phyloP scores from a whole-genome alignment of 2,113 vertebrate species.

The Rhabdornis inornatus region DNA sequence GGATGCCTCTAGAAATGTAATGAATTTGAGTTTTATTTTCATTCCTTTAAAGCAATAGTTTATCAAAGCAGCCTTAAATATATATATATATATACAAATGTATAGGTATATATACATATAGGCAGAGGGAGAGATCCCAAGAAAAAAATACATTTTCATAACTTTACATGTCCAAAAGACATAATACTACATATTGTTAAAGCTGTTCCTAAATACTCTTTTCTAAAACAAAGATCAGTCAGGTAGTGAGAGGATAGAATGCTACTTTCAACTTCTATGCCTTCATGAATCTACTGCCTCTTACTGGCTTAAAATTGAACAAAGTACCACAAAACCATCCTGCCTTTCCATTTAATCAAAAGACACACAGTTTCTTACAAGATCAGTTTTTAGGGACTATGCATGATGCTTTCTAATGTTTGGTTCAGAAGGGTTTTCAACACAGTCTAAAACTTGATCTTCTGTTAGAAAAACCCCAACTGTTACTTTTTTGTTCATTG shows the following conservation, averaged over 20 bases:
- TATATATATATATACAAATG: too few species aligned
- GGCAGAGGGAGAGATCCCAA: background rate
- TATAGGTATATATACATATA: background rate
- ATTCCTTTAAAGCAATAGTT: background rate
- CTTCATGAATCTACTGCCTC: constrained; percentile 19
- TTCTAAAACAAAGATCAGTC: background rate
- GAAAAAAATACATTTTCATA: background rate
- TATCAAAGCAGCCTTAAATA: constrained; percentile 45
- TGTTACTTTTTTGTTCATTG: background rate
- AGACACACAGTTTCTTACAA: constrained; percentile 11
- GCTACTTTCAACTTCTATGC: background rate
- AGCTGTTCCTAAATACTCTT: background rate
- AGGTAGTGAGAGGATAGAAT: background rate
- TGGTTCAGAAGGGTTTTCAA: constrained; percentile 23
- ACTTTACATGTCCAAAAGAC: background rate
- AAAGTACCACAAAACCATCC: constrained; percentile 32
- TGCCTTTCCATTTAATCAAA: constrained; percentile 44
- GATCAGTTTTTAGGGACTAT: background rate
- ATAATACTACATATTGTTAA: background rate
- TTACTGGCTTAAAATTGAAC: constrained; percentile 51
- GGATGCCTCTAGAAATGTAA: background rate
- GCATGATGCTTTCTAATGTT: constrained; percentile 12
- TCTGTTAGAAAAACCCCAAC: background rate
- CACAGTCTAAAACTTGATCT: background rate
- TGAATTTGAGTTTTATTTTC: background rate